Evolutionary conservation across 2,113 vertebrate genomes (phyloP).

Genomic region (Aplodontia rufa): DNA sequence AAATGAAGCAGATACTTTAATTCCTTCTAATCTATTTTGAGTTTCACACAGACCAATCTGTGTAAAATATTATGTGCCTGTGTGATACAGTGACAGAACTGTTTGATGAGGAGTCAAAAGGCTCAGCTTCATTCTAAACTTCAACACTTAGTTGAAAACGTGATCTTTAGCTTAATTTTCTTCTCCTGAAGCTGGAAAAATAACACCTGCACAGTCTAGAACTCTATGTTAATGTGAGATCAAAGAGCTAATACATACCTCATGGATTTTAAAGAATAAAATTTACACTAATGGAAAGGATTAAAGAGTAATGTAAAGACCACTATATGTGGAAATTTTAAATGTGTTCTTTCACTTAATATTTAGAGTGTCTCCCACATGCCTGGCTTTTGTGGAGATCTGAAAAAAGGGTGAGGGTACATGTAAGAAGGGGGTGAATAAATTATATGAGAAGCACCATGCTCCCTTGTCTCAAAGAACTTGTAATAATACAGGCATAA

Average conservation of each 20-base stretch:
- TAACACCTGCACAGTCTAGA: not conserved
- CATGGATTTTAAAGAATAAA: slow-evolving; percentile 43
- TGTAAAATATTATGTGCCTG: not conserved
- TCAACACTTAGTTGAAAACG: not conserved
- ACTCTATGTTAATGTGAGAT: not conserved
- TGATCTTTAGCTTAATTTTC: not conserved
- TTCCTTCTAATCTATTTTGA: not conserved
- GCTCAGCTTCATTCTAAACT: not conserved
- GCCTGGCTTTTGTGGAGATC: not conserved
- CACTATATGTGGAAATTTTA: not conserved
- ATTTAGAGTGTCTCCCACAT: slow-evolving; percentile 27
- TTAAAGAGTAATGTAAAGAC: slow-evolving; percentile 21
- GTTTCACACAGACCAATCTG: not conserved
- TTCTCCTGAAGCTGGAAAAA: not conserved
- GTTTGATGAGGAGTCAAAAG: not conserved
- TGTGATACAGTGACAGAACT: not conserved
- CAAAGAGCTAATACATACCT: not conserved
- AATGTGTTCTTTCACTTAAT: slow-evolving; percentile 46
- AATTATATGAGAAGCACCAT: slow-evolving; percentile 8
- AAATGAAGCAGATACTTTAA: not conserved
- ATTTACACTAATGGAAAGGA: slow-evolving; percentile 26
- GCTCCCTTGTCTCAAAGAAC: slow-evolving; percentile 8
- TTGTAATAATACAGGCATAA: slow-evolving; percentile 14
- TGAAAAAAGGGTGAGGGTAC: not conserved
- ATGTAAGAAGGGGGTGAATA: not conserved